Conservation (phyloP, 2,797 vertebrate species). For the Gymnocypris eckloni region DNA sequence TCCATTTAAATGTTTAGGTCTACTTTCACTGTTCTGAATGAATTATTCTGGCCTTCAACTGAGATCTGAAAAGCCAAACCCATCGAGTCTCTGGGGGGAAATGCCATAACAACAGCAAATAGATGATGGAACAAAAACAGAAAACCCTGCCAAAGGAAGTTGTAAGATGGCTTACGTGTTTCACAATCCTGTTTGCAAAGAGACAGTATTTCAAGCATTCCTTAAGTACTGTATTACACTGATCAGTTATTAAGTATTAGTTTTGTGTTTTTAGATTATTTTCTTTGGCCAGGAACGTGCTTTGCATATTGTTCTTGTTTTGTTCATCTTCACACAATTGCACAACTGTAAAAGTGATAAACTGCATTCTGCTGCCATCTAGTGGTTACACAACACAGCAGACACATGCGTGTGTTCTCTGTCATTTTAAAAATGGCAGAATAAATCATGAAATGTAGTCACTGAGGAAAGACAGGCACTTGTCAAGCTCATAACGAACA, state of each 20-base stretch:
- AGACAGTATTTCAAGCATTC: not conserved
- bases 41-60: conserved; percentile 56
- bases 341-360: not conserved
- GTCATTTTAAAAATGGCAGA: not conserved
- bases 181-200: not conserved
- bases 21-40: conserved; percentile 63
- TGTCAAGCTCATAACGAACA: not conserved
- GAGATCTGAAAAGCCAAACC: conserved; percentile 69
- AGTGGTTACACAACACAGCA: conserved; percentile 59
- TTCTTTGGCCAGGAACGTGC: not conserved
- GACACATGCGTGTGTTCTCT: not conserved
- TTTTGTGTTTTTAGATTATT: not conserved
- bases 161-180: not conserved
- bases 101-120: conserved; percentile 74
- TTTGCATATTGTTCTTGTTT: not conserved
- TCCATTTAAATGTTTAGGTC: not conserved
- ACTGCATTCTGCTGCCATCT: conserved; percentile 75
- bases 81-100: conserved; percentile 74
- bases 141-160: conserved; percentile 20
- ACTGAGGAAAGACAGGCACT: conserved; percentile 2
- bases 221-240: not conserved
- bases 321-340: not conserved
- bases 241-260: not conserved
- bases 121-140: conserved; percentile 65
- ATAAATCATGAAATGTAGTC: not conserved